A percentile compares a stretch with the other conserved stretches of the same genome.
Evolutionary conservation across 1,140 invertebrate genomes (phyloP).

Genomic region (Zaprionus lachaisei): DNA sequence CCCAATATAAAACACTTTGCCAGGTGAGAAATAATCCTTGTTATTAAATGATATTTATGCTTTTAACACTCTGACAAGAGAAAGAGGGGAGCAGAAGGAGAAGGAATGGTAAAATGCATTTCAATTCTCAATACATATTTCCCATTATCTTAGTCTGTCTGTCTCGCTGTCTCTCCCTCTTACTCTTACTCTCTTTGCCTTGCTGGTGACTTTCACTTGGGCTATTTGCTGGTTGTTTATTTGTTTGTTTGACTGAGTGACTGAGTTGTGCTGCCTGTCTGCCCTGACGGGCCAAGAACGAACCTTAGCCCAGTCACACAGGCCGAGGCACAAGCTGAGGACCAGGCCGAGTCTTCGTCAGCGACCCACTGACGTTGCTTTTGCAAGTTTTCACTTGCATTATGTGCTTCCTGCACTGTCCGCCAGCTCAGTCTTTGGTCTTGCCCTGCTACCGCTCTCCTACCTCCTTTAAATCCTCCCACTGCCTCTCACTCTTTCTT

Average conservation of each 20-base stretch:
- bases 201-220: conserved; percentile 40
- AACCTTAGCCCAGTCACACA: conserved; percentile 5
- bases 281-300: conserved; percentile 16
- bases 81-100: background rate
- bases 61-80: conserved; percentile 25
- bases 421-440: background rate
- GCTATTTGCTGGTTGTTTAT: conserved; percentile 47
- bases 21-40: conserved; percentile 21
- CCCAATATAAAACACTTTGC: conserved; percentile 12
- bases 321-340: conserved; percentile 15
- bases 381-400: conserved; percentile 73
- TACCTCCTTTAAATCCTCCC: background rate
- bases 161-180: background rate
- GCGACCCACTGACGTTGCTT: conserved; percentile 66
- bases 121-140: conserved; percentile 26
- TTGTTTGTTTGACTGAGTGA: conserved; percentile 67
- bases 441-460: background rate
- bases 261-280: conserved; percentile 48
- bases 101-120: conserved; percentile 22
- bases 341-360: conserved; percentile 47
- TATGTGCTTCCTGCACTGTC: conserved; percentile 66
- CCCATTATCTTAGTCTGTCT: background rate
- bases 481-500: background rate
- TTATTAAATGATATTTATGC: conserved; percentile 44
- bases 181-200: conserved; percentile 22